Evolutionary conservation across 2,888 invertebrate species (phyloP).

Genomic region (Drosophila fungiperda): DNA sequence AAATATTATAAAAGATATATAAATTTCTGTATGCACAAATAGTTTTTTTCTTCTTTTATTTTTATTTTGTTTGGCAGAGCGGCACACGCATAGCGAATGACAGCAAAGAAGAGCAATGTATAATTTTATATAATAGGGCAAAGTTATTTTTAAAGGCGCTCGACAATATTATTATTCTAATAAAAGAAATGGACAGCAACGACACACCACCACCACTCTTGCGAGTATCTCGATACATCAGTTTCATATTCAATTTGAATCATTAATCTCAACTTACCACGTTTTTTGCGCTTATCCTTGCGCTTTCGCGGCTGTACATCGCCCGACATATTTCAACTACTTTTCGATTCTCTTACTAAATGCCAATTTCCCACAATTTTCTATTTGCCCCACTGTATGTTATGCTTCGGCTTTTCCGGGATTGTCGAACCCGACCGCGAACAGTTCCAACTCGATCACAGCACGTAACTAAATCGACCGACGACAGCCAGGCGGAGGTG

Average conservation of each 20-base stretch:
- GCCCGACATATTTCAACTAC: conserved; percentile 89
- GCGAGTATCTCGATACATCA: conserved; percentile 23
- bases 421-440: conserved; percentile 43
- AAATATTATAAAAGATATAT: conserved; percentile 42
- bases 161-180: conserved; percentile 78
- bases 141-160: conserved; percentile 80
- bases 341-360: conserved; percentile 15
- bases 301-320: conserved; percentile 94
- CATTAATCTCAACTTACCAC: conserved; percentile 85
- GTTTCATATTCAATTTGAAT: not conserved
- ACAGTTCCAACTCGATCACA: conserved; percentile 52
- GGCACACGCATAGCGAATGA: conserved; percentile 76
- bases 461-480: conserved; percentile 65
- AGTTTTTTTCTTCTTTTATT: conserved; percentile 5
- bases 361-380: conserved; percentile 35
- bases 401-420: conserved; percentile 12
- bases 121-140: conserved; percentile 83
- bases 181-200: conserved; percentile 72
- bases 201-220: not conserved
- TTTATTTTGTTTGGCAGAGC: conserved; percentile 25
- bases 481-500: conserved; percentile 16
- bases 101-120: conserved; percentile 69
- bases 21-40: conserved; percentile 19
- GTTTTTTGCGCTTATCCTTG: conserved; percentile 93
- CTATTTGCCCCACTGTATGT: conserved; percentile 48